These are phyloP conservation scores for Pangasius sanitwongsei DNA, from an alignment of 2,797 vertebrate genomes.

Conservation along the genomic window DNA sequence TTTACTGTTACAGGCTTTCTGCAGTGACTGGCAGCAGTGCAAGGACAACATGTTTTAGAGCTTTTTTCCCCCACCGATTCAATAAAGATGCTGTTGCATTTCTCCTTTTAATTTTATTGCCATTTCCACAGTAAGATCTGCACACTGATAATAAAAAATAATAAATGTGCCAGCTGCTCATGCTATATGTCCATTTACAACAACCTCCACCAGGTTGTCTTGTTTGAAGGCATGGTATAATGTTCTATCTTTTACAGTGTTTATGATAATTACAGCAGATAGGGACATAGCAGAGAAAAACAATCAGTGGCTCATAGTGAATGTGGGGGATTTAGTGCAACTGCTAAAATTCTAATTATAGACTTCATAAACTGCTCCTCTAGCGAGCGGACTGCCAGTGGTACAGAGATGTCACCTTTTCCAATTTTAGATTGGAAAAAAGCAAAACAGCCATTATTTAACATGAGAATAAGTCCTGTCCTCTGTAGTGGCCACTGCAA, in stretches of 20 bases:
- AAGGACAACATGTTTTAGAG: background rate
- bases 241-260: background rate
- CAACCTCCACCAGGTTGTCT: background rate
- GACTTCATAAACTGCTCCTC: slow-evolving; percentile 4
- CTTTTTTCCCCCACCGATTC: background rate
- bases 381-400: slow-evolving; percentile 8
- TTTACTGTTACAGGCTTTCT: background rate
- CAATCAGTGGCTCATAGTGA: slow-evolving; percentile 5
- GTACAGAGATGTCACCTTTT: slow-evolving; percentile 16
- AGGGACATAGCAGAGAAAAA: background rate
- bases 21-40: no score
- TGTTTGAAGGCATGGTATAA: background rate
- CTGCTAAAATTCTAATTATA: slow-evolving; percentile 28
- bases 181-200: background rate
- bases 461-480: slow-evolving; percentile 25
- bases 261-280: slow-evolving; percentile 21
- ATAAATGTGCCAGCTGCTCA: slow-evolving; percentile 4
- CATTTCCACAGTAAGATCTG: background rate
- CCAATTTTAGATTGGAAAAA: slow-evolving; percentile 38
- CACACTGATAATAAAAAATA: background rate
- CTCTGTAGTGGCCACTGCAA: slow-evolving; percentile 25
- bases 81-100: background rate
- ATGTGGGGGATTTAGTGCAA: slow-evolving; percentile 13
- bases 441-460: slow-evolving; percentile 18
- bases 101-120: background rate